phyloP scores from a whole-genome alignment of 64 coral and sea anemone species.

The Exaiptasia diaphana region DNA sequence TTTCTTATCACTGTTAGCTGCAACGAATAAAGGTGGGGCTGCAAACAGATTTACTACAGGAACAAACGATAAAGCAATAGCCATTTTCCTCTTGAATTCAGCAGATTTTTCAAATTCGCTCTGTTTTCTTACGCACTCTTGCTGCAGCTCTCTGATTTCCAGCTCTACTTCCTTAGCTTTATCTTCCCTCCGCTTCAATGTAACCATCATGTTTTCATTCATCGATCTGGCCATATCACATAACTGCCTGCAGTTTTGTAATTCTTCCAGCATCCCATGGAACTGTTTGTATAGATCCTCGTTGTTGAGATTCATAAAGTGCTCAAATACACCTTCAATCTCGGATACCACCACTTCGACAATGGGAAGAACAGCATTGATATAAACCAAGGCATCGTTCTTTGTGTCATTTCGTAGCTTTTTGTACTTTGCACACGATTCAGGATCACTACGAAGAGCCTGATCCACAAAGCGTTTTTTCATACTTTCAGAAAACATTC shows the following conservation, averaged over 20 bases:
- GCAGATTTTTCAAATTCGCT: background rate
- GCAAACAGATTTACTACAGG: constrained; percentile 9
- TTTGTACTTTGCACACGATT: background rate
- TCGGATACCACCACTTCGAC: background rate
- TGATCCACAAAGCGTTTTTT: constrained; percentile 5
- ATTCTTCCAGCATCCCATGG: no score
- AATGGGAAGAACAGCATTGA: background rate
- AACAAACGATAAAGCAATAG: constrained; percentile 15
- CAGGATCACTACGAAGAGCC: background rate
- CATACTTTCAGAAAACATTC: background rate
- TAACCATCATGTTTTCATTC: constrained; percentile 22
- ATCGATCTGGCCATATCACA: background rate
- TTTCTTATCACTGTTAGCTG: background rate
- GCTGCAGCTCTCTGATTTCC: constrained; percentile 24
- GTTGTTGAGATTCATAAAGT: no score
- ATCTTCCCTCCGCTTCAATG: constrained; percentile 13
- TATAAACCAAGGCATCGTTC: constrained; percentile 6
- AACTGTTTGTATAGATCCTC: no score
- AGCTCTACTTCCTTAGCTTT: background rate
- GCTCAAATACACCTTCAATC: no score
- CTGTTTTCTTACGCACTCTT: constrained; percentile 11
- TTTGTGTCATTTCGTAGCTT: constrained; percentile 29
- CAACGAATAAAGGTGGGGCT: background rate
- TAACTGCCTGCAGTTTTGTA: background rate
- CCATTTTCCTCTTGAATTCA: background rate